phyloP scores from a whole-genome alignment of 2,797 vertebrate species.

The Diceros bicornis region DNA sequence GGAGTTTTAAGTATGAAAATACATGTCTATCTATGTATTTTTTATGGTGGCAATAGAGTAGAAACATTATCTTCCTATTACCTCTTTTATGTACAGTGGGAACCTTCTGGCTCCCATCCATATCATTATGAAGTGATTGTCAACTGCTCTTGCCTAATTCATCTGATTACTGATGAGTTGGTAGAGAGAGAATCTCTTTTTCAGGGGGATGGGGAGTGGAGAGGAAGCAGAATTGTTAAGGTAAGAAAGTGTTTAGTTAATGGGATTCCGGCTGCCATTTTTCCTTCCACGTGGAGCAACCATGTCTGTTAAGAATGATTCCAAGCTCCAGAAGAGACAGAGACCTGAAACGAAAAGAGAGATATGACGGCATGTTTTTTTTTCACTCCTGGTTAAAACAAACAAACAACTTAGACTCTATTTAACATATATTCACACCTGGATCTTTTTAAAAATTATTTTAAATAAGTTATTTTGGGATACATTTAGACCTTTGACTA shows the following conservation, averaged over 20 bases:
- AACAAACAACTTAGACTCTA: conserved; percentile 46
- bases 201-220: rapidly evolving
- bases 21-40: not conserved
- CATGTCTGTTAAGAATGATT: not conserved
- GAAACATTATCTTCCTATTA: not conserved
- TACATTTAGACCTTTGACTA: not conserved
- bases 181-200: not conserved
- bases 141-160: not conserved
- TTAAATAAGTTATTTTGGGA: not conserved
- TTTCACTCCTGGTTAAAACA: conserved; percentile 39
- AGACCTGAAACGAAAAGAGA: not conserved
- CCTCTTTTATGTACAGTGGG: not conserved
- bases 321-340: not conserved
- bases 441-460: not conserved
- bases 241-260: not conserved
- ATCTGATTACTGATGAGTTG: not conserved
- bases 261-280: not conserved
- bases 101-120: not conserved
- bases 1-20: not conserved
- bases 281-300: not conserved
- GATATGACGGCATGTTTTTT: not conserved
- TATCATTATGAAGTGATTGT: not conserved
- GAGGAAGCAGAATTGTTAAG: not conserved
- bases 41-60: not conserved
- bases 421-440: not conserved